phyloP scores from a whole-genome alignment of 1,140 invertebrate species.

The Hypsibius dujardini region DNA sequence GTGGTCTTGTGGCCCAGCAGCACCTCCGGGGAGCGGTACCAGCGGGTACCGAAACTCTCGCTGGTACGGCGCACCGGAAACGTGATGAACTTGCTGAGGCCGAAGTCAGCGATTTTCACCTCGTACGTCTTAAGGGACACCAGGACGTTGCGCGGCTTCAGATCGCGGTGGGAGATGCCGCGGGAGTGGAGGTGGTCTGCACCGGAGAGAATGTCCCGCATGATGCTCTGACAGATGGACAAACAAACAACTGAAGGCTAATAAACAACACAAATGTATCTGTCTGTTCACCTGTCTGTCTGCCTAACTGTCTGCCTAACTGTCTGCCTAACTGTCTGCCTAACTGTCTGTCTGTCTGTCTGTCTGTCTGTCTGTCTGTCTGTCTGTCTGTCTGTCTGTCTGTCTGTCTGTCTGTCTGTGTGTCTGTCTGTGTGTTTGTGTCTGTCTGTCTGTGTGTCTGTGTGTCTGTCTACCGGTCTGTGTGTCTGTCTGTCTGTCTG shows the following conservation, averaged over 20 bases:
- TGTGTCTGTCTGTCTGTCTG: no score
- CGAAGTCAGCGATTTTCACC: slow-evolving; percentile 10
- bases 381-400: no score
- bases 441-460: no score
- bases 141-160: slow-evolving; percentile 11
- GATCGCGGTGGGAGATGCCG: slow-evolving; percentile 7
- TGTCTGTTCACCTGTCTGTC: no score
- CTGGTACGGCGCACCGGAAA: not conserved
- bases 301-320: no score
- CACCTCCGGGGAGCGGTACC: slow-evolving; percentile 96
- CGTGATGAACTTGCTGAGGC: slow-evolving; percentile 12
- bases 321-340: no score
- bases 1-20: slow-evolving; percentile 47
- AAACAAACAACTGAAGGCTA: not conserved
- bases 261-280: no score
- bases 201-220: slow-evolving; percentile 1
- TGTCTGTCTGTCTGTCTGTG: no score
- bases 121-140: not conserved
- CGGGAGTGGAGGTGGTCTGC: not conserved
- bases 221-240: not conserved
- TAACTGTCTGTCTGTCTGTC: no score
- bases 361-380: no score
- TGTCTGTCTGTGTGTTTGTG: no score
- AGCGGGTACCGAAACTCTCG: slow-evolving; percentile 62
- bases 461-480: no score